Evolutionary conservation across 2,797 vertebrate genomes (phyloP), one percentile per base, ranked within the genome.

Genomic region (Moxostoma hubbsi): DNA sequence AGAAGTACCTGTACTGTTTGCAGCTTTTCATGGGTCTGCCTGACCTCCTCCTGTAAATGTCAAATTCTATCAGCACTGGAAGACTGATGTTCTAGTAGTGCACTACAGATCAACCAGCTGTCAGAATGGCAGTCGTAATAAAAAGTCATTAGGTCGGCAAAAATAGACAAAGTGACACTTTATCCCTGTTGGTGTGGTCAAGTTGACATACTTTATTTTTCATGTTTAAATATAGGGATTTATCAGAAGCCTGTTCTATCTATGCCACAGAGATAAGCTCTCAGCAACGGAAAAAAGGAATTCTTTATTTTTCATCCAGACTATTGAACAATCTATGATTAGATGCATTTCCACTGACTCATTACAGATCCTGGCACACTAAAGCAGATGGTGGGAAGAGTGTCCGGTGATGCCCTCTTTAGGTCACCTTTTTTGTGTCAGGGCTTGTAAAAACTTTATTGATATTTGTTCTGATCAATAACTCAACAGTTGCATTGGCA

Each of bases 1-100:
- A 61, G 58, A 61, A 16, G n/a, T 57, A 9, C 8, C 15, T 16
- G 6, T 16, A 12, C 15, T 57, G 12, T 50, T 66, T 49, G 2
- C n/a, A 49, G 43, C 51, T 66, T 0, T 57, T 55, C 51, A n/a
- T 9, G 12, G 49, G 16, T 16, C 54, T 67, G 45, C 63, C 53
- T 77, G 66, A 70, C 75, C 75, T 63, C n/a, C 6, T 13, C 47
- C 7, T 77, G 66, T 10, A 77, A 77, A 77, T 77, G 66, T 77
- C 75, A 77, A 13, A 18, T 59, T 15, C 9, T 6, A 2, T 67
- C 16, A 8, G 58, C 47, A 10, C 57, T 46, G 36, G 24, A 64
- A 54, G 58, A 63, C 64, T 75, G 43, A 53, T 43, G 50, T n/a
- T 77, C 51, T 62, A 13, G 12, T 12, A 49, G 72, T 53, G 3